Base-by-base conservation (phyloP, 2,797 vertebrate species). In the Pipistrellus kuhlii region DNA sequence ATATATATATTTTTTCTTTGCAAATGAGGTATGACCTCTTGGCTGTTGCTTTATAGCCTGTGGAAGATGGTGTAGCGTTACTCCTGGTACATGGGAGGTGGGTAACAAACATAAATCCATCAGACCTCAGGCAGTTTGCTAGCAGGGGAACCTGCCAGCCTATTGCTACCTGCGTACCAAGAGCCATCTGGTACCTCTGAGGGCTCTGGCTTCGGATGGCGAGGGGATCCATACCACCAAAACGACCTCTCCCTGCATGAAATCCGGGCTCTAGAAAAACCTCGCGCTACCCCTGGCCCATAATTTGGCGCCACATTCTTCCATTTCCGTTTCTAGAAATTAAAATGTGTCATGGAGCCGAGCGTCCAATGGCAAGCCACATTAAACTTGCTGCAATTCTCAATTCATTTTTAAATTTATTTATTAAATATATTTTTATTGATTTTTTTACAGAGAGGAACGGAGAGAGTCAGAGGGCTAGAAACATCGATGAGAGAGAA, bases 291-390 rank as follows among this genome's bases (percentile, higher is more conserved):
- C 55, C 7, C 35, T 27, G 6, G n/a, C 21, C 38, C 38, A 38
- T n/a, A 91, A 84, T 35, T 23, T 62, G 48, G 53, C 21, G 76
- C 15, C 13, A 57, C 21, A 93, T 78, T 38, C 53, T 89, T 89
- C 17, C 17, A 51, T 71, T 78, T 89, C 41, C 27, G 5, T 75
- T 86, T 78, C 66, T 80, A n/a, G 46, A 12, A 35, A 55, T 78
- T 77, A 66, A 88, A 83, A 80, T 53, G 30, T 46, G 41, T 55
- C 38, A 86, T 6, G 27, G 80, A 96, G 25, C 53, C 46, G 90
- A 73, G 32, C 17, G 30, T 72, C 76, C 59, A 72, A 66, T 17
- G 13, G 46, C 77, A 91, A 62, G 20, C 57, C 69, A 62, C 15
- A 5, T 77, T n/a, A 53, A 89, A 89, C 8, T 57, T 90, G 30